phyloP scores from a whole-genome alignment of 2,113 vertebrate genomes.

The Oryzias celebensis region DNA sequence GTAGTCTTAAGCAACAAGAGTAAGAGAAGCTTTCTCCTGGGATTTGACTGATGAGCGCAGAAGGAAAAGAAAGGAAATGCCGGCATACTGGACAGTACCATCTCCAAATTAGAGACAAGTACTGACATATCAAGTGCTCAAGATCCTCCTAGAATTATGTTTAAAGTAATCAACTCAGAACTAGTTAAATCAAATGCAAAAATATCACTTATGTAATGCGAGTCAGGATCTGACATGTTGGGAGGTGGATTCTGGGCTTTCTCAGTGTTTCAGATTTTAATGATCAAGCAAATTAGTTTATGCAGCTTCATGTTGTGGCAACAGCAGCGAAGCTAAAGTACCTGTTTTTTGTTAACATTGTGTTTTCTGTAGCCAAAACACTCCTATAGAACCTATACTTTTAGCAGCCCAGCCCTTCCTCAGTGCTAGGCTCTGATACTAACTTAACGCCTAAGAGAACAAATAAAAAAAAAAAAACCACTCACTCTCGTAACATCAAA shows the following conservation, averaged over 20 bases:
- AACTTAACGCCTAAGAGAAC: not conserved
- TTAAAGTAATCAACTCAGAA: too few species aligned
- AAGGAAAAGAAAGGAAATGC: too few species aligned
- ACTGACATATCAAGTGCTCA: too few species aligned
- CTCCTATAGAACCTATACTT: not conserved
- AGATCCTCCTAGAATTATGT: too few species aligned
- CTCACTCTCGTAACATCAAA: not conserved
- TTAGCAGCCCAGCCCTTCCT: not conserved
- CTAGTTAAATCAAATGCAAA: too few species aligned
- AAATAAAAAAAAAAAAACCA: not conserved
- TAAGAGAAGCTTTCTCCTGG: slow-evolving; percentile 44
- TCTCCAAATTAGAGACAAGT: too few species aligned
- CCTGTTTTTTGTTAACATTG: slow-evolving; percentile 6
- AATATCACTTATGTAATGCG: too few species aligned
- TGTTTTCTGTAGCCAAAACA: slow-evolving; percentile 1
- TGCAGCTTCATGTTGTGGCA: slow-evolving; percentile 7
- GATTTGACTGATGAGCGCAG: not conserved
- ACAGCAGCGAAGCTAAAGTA: not conserved
- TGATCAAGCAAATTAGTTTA: slow-evolving; percentile 7
- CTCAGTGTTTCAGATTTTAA: not conserved
- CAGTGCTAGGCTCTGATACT: not conserved
- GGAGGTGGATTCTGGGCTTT: too few species aligned
- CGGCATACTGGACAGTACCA: too few species aligned
- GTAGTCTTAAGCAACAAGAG: slow-evolving; percentile 49
- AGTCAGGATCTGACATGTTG: slow-evolving; percentile 41